phyloP scores from a whole-genome alignment of 2,888 invertebrate genomes.

The Melinaea marsaeus region DNA sequence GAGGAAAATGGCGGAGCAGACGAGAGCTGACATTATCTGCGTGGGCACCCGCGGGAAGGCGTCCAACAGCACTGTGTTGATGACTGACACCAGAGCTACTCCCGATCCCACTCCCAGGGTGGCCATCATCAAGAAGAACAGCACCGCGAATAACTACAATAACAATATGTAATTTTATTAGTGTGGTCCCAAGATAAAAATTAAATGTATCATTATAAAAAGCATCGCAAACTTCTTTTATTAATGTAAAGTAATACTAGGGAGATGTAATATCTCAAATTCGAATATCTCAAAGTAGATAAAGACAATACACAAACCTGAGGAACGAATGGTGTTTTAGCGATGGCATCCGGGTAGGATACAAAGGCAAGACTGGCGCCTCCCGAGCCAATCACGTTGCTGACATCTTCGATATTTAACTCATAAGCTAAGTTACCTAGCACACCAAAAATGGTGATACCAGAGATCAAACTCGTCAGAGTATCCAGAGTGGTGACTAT shows the following conservation, averaged over 20 bases:
- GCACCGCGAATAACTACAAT: slow-evolving; percentile 82
- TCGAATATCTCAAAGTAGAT: no score
- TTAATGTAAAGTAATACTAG: no score
- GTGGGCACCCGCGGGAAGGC: slow-evolving; percentile 79
- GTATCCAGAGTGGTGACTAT: slow-evolving; percentile 90
- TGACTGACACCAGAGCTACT: slow-evolving; percentile 82
- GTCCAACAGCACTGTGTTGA: slow-evolving; percentile 83
- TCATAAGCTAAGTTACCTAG: slow-evolving; percentile 87
- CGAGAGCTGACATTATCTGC: slow-evolving; percentile 78
- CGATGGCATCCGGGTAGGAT: slow-evolving; percentile 90
- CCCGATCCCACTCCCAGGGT: slow-evolving; percentile 87
- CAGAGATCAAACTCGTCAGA: slow-evolving; percentile 88
- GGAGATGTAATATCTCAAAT: no score
- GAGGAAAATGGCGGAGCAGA: slow-evolving; percentile 78
- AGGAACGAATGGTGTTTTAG: slow-evolving; percentile 85
- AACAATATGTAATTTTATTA: background rate
- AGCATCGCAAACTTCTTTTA: background rate
- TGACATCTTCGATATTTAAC: slow-evolving; percentile 77
- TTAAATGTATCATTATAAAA: background rate
- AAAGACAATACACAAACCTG: slow-evolving; percentile 72
- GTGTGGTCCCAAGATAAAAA: no score
- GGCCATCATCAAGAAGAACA: slow-evolving; percentile 91
- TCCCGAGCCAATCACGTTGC: slow-evolving; percentile 81
- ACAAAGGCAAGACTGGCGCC: slow-evolving; percentile 90
- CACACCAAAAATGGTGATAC: slow-evolving; percentile 89